These are phyloP conservation scores for Gorsachius goisagi DNA, from an alignment of 2,113 vertebrate genomes.

Conservation along the genomic window DNA sequence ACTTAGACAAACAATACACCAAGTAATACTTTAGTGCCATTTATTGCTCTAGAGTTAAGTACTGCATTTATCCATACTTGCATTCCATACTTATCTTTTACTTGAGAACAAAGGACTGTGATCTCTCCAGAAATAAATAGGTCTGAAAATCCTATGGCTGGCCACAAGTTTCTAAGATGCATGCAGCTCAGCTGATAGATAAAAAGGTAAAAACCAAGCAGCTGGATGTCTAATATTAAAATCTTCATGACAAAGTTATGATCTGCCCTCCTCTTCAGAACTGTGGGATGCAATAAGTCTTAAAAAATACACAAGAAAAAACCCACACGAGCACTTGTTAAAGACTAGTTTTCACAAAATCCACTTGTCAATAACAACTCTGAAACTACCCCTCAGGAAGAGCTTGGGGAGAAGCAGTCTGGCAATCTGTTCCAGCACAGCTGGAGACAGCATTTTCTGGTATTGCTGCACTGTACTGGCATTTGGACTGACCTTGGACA, in stretches of 20 bases:
- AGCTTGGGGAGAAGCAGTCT: not conserved
- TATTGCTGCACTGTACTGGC: not conserved
- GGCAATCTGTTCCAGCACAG: not conserved
- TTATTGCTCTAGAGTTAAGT: not conserved
- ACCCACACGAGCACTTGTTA: rapidly evolving
- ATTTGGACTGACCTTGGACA: not conserved
- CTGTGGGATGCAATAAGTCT: not conserved
- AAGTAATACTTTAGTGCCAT: not conserved
- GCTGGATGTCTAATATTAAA: not conserved
- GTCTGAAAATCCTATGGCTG: not conserved
- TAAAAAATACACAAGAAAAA: not conserved
- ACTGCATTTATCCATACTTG: not conserved
- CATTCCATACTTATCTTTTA: not conserved
- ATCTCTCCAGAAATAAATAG: not conserved
- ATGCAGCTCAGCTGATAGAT: not conserved
- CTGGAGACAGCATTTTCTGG: not conserved
- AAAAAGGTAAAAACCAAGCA: not conserved
- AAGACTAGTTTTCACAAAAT: not conserved
- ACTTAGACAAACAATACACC: not conserved
- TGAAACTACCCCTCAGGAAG: not conserved
- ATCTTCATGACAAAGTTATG: not conserved
- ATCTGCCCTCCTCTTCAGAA: not conserved
- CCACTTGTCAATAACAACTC: not conserved
- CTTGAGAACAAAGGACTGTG: not conserved
- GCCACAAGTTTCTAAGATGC: not conserved